Percentiles rank a stretch among this genome's conserved stretches.
These are phyloP conservation scores for Himalopsyche tibetana DNA, from an alignment of 2,888 invertebrate genomes.

Conservation along the genomic window DNA sequence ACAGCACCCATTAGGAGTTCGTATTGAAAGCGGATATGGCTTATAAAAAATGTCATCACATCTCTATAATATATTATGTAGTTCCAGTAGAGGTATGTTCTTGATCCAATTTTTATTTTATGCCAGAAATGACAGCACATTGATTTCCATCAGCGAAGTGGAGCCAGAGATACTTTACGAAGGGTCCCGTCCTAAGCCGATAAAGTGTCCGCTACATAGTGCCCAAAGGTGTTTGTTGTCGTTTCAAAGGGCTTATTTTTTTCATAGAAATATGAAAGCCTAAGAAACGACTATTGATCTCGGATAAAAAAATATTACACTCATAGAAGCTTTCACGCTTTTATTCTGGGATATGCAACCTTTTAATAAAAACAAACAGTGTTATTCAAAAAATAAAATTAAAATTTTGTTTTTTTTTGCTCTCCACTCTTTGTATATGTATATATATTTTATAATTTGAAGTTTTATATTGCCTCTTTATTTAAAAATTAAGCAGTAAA, in stretches of 20 bases:
- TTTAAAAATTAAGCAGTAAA: too few relatives aligned
- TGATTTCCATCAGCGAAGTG: slow-evolving; percentile 22
- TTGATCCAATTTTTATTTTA: slow-evolving; percentile 34
- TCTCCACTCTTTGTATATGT: too few relatives aligned
- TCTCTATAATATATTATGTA: not conserved
- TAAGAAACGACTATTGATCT: slow-evolving; percentile 31
- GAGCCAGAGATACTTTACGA: slow-evolving; percentile 11
- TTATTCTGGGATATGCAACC: not conserved
- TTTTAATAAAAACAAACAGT: not conserved
- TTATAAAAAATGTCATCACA: too few relatives aligned
- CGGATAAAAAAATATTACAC: slow-evolving; percentile 30
- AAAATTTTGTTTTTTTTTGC: too few relatives aligned
- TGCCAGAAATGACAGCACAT: slow-evolving; percentile 30
- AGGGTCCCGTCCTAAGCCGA: slow-evolving; percentile 30
- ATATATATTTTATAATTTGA: too few relatives aligned
- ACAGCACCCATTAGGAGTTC: too few relatives aligned
- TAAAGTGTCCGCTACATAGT: slow-evolving; percentile 34
- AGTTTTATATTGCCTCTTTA: too few relatives aligned
- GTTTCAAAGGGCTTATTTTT: slow-evolving; percentile 21
- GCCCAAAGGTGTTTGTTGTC: slow-evolving; percentile 34
- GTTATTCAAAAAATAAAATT: too few relatives aligned
- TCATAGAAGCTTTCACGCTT: slow-evolving; percentile 17
- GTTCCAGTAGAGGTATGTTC: not conserved
- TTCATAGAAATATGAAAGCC: slow-evolving; percentile 34
- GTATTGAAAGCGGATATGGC: too few relatives aligned